Percentiles rank a stretch among this genome's conserved stretches.
phyloP scores from a whole-genome alignment of 23 tunicate genomes.

The Botrylloides violaceus region DNA sequence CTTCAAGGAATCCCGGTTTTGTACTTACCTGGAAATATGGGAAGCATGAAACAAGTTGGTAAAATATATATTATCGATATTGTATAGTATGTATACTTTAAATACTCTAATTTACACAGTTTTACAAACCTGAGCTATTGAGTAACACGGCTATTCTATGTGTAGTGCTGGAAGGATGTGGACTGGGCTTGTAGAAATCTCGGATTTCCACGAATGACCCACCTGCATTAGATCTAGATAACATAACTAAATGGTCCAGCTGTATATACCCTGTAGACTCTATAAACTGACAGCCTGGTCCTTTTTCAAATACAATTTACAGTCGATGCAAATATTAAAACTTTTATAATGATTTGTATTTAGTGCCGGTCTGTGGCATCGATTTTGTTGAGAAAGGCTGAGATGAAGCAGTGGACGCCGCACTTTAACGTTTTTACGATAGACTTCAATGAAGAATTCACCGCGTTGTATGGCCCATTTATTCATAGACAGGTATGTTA shows the following conservation, averaged over 20 bases:
- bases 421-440: constrained; percentile 81
- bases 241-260: too few species aligned
- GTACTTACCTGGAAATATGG: constrained; percentile 82
- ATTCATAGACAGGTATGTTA: constrained; percentile 20
- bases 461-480: constrained; percentile 40
- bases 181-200: too few species aligned
- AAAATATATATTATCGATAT: too few species aligned
- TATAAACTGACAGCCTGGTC: too few species aligned
- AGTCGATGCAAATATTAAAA: neutral
- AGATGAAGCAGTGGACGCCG: neutral
- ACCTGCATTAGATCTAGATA: too few species aligned
- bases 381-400: constrained; percentile 50
- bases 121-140: too few species aligned
- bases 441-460: constrained; percentile 51
- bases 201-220: too few species aligned
- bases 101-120: too few species aligned
- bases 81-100: too few species aligned
- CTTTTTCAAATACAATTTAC: neutral
- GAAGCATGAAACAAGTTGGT: constrained; percentile 79
- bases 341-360: neutral
- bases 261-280: too few species aligned
- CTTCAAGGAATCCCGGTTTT: constrained; percentile 71
- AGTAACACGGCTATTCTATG: too few species aligned
- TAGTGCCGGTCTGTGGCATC: constrained; percentile 83
- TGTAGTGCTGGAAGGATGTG: too few species aligned